Percentiles rank a stretch among this genome's conserved stretches.
Conservation (phyloP, 2,888 invertebrate species). For the Lepas anatifera region DNA sequence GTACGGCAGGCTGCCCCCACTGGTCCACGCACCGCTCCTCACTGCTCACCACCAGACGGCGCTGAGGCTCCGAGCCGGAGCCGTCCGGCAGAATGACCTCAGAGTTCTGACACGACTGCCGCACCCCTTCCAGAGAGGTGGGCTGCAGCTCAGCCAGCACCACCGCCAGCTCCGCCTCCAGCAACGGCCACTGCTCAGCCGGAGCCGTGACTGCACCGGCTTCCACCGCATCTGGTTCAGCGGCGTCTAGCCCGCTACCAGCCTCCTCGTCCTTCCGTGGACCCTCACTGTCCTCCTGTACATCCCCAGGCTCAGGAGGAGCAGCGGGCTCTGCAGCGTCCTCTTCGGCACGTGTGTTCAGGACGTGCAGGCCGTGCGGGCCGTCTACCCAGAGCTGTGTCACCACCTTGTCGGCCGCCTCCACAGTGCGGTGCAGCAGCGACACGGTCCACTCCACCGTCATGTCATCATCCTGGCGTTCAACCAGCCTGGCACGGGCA, state of each 20-base stretch:
- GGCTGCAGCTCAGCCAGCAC: background rate
- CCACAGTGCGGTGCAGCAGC: background rate
- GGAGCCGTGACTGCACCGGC: background rate
- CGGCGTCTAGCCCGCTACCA: no score
- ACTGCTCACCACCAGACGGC: no score
- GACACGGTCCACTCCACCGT: background rate
- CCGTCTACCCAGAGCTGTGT: background rate
- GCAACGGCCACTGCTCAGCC: background rate
- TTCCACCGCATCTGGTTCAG: no score
- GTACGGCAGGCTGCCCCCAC: background rate
- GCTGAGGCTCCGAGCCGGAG: no score
- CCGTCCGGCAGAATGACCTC: no score
- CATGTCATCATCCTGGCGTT: background rate
- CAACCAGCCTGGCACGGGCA: background rate
- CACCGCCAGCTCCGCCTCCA: background rate
- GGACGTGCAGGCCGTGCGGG: no score
- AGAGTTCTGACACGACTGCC: no score
- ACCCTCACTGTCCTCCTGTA: background rate
- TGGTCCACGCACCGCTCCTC: background rate
- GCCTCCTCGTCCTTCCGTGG: background rate
- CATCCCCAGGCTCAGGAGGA: background rate
- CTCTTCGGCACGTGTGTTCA: no score
- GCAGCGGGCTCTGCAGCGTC: background rate
- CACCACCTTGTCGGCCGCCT: background rate
- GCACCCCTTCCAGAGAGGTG: background rate